These are phyloP conservation scores for Timandra comae DNA, from an alignment of 2,888 invertebrate species.

Conservation along the genomic window DNA sequence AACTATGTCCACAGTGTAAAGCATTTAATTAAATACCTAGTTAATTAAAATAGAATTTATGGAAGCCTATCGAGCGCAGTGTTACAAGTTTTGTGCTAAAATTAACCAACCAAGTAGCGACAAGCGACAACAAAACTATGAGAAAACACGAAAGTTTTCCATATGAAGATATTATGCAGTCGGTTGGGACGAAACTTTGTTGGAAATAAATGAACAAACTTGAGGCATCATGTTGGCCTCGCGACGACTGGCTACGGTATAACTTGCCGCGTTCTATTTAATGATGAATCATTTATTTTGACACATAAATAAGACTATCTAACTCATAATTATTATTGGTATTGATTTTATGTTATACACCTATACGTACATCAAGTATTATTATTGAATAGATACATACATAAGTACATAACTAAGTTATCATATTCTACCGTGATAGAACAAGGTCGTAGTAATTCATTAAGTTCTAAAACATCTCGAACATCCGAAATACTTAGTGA, in stretches of 20 bases:
- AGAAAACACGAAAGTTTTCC: constrained; percentile 31
- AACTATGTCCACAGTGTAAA: too few species aligned
- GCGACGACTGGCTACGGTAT: constrained; percentile 22
- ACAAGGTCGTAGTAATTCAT: too few species aligned
- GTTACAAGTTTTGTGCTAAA: constrained; percentile 10
- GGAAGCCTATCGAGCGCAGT: neutral
- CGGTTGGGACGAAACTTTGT: constrained; percentile 26
- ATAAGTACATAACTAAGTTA: too few species aligned
- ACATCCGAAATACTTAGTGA: too few species aligned
- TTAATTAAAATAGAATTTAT: too few species aligned
- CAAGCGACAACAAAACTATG: constrained; percentile 20
- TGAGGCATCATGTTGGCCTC: constrained; percentile 31
- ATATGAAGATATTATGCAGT: constrained; percentile 40
- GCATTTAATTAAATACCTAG: too few species aligned
- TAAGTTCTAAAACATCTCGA: too few species aligned
- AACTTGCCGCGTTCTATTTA: constrained; percentile 31
- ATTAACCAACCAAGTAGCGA: constrained; percentile 16
- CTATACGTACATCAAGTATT: too few species aligned
- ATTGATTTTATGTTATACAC: too few species aligned
- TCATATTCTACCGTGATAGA: too few species aligned
- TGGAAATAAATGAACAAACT: constrained; percentile 38
- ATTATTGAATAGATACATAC: too few species aligned
- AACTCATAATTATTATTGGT: too few species aligned
- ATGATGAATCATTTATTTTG: constrained; percentile 19
- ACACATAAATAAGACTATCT: constrained; percentile 10